Base-by-base conservation (phyloP, 2,888 invertebrate species). In the Trachelus stipa region DNA sequence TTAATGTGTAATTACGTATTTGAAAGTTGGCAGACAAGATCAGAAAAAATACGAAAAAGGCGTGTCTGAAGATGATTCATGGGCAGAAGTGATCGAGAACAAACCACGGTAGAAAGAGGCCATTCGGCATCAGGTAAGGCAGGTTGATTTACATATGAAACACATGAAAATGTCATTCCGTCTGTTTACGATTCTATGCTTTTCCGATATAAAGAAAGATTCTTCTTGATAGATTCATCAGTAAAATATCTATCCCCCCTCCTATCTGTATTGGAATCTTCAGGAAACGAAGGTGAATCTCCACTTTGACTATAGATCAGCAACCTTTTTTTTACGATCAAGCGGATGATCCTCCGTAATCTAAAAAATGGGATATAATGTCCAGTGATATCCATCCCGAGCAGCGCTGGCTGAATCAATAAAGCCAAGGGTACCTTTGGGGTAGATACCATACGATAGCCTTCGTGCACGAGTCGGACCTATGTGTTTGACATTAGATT, bases 331-430 rank as follows among this genome's bases (percentile, higher is more conserved):
- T 56, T 56, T 56, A 56, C 9, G 56, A 56, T 56, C 56, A 23
- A 56, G 9, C 9, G 23, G 56, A 56, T 23, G 56, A 56, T 56
- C 56, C 23, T 56, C 56, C 2, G 31, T 33, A 37, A 79, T 31
- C 71, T 73, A 77, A 84, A 79, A 79, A 83, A 23, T 81, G 79
- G 77, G 78, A 83, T 77, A 77, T 82, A 81, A 79, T 84, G 77
- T 79, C 75, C 79, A 80, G 81, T 81, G 85, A 86, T 85, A 82
- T 82, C 81, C 73, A 77, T 77, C 80, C 82, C 79, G 77, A 23
- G 74, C 81, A 33, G 76, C 68, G 78, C 78, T 79, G 80, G 75
- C 78, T 81, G 75, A 85, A 85, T 85, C 85, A 86, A 85, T 86
- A 86, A 85, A 86, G 79, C 77, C 73, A 69, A 79, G 78, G 76